phyloP scores from a whole-genome alignment of 2,888 invertebrate genomes.

The Gymnosoma rotundatum region DNA sequence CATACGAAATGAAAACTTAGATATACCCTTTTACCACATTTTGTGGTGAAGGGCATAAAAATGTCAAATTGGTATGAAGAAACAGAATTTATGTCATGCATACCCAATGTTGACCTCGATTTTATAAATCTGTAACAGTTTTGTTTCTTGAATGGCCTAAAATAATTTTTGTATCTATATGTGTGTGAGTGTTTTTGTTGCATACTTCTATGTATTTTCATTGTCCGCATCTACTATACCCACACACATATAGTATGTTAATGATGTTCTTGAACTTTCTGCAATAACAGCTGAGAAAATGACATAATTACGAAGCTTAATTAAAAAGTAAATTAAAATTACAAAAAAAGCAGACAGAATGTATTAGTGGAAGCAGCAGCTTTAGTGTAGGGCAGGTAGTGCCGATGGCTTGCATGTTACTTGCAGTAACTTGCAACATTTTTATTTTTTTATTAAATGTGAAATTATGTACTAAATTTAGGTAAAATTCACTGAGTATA shows the following conservation, averaged over 20 bases:
- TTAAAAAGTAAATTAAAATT: background rate
- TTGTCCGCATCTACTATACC: no score
- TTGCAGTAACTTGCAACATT: no score
- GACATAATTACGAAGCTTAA: background rate
- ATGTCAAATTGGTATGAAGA: background rate
- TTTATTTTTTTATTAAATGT: no score
- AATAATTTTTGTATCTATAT: background rate
- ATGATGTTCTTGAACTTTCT: slow-evolving; percentile 64
- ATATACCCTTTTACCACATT: no score
- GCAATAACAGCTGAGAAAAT: slow-evolving; percentile 26
- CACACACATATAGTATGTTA: background rate
- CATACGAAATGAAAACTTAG: no score
- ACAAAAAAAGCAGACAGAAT: no score
- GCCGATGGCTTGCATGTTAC: no score
- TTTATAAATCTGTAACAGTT: slow-evolving; percentile 24
- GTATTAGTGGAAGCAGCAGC: no score
- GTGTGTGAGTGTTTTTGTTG: background rate
- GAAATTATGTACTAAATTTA: no score
- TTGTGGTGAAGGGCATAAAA: no score
- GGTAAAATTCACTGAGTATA: no score
- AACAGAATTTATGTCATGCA: slow-evolving; percentile 51
- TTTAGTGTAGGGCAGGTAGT: no score
- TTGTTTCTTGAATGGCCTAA: slow-evolving; percentile 29
- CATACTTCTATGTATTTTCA: background rate
- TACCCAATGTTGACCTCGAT: slow-evolving; percentile 59